Conservation (phyloP, 2,888 invertebrate genomes). For the Rhingia campestris region DNA sequence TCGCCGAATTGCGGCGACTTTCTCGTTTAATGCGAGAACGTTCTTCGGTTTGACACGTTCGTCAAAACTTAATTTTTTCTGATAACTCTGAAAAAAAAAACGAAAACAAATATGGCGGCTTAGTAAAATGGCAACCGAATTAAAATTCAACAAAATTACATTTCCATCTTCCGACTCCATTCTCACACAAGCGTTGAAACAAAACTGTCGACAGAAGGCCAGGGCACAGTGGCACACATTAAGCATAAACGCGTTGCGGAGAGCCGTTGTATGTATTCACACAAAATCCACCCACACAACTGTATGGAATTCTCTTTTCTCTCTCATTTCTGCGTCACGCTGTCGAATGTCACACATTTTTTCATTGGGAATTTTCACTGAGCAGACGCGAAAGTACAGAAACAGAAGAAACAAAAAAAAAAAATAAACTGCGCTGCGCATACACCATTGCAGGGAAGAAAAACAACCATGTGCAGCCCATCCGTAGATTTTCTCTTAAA, state of each 20-base stretch:
- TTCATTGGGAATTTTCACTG: constrained; percentile 30
- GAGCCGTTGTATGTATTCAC: constrained; percentile 16
- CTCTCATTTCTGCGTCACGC: constrained; percentile 53
- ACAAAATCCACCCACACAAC: not conserved
- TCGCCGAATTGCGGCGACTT: constrained; percentile 81
- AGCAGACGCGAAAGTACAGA: constrained; percentile 46
- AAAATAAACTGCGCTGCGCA: not conserved
- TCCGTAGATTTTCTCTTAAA: constrained; percentile 40
- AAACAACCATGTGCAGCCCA: not conserved
- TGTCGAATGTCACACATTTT: not conserved
- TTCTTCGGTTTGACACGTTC: constrained; percentile 81
- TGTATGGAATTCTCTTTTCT: constrained; percentile 28
- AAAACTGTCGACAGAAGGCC: constrained; percentile 27
- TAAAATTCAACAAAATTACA: no score
- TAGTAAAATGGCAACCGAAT: not conserved
- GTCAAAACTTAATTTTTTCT: constrained; percentile 79
- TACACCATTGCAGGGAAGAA: constrained; percentile 2
- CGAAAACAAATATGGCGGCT: constrained; percentile 11
- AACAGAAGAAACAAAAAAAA: constrained; percentile 8
- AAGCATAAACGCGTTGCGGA: constrained; percentile 55
- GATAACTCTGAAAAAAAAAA: constrained; percentile 30
- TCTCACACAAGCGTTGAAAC: constrained; percentile 39
- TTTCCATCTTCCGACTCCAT: constrained; percentile 31
- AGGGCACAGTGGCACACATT: not conserved
- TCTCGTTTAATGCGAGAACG: constrained; percentile 80